Conservation (phyloP, 2,797 vertebrate species). For the Botia almorhae region DNA sequence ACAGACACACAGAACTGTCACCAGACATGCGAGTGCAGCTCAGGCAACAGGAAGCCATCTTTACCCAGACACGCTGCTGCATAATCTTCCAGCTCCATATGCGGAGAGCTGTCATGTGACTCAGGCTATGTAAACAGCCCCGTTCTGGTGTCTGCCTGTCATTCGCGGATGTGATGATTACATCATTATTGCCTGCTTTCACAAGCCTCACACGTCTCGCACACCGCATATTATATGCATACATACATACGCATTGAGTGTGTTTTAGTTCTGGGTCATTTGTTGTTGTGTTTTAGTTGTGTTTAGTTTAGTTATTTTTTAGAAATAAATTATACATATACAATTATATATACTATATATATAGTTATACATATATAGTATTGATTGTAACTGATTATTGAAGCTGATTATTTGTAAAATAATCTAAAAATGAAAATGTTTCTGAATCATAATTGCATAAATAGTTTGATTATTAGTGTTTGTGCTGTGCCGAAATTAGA, state of each 20-base stretch:
- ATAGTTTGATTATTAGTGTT: too few species aligned
- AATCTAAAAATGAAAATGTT: too few species aligned
- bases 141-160: constrained; percentile 16
- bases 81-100: constrained; percentile 37
- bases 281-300: not conserved
- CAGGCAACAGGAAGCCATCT: constrained; percentile 42
- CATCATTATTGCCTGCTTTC: constrained; percentile 1
- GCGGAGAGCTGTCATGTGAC: constrained; percentile 30
- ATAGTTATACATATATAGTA: too few species aligned
- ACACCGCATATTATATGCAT: not conserved
- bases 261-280: not conserved
- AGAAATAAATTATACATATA: too few species aligned
- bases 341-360: too few species aligned
- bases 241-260: not conserved
- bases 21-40: constrained; percentile 24
- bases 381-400: too few species aligned
- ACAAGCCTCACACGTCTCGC: not conserved
- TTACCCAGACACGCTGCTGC: constrained; percentile 25
- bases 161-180: constrained; percentile 36
- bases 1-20: constrained; percentile 44
- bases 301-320: too few species aligned
- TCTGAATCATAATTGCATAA: too few species aligned
- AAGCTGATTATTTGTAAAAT: too few species aligned
- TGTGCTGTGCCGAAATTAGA: constrained; percentile 8
- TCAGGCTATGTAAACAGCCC: constrained; percentile 34